A percentile compares a stretch with the other conserved stretches of the same genome.
Evolutionary conservation across 2,797 vertebrate species (phyloP).

Genomic region (Pseudocheirus occidentalis): DNA sequence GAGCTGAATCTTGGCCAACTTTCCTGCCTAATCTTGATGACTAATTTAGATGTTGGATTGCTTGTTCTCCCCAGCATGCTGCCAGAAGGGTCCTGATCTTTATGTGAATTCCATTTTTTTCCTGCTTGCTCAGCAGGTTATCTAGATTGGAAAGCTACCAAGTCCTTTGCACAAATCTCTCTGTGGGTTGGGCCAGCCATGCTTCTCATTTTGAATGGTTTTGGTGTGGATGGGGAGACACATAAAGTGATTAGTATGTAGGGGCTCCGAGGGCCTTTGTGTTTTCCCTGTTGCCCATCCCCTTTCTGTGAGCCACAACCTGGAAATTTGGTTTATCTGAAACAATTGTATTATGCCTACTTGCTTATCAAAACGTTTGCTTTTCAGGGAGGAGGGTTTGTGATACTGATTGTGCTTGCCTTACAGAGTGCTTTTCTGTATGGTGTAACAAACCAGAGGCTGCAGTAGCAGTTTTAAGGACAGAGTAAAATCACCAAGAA

Average conservation of each 20-base stretch:
- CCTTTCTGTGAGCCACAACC: slow-evolving; percentile 51
- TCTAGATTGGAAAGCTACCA: slow-evolving; percentile 40
- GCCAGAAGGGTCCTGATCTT: slow-evolving; percentile 48
- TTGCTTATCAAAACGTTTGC: slow-evolving; percentile 50
- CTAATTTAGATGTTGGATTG: neutral
- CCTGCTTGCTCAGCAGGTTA: slow-evolving; percentile 39
- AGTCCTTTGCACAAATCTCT: slow-evolving; percentile 58
- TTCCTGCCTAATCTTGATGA: neutral
- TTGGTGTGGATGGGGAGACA: slow-evolving; percentile 21
- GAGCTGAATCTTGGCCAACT: slow-evolving; percentile 26
- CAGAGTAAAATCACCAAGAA: slow-evolving; percentile 53
- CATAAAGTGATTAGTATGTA: slow-evolving; percentile 49
- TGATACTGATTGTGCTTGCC: slow-evolving; percentile 27
- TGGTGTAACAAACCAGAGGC: slow-evolving; percentile 14
- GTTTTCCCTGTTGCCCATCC: slow-evolving; percentile 38
- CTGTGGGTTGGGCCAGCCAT: slow-evolving; percentile 48
- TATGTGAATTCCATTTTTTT: slow-evolving; percentile 28
- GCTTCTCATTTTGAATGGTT: slow-evolving; percentile 59
- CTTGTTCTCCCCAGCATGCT: slow-evolving; percentile 14
- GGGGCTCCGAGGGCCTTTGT: slow-evolving; percentile 2
- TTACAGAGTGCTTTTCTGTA: slow-evolving; percentile 43
- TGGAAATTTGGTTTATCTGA: slow-evolving; percentile 63
- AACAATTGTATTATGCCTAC: slow-evolving; percentile 32
- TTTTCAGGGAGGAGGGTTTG: slow-evolving; percentile 34
- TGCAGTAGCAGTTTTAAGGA: slow-evolving; percentile 53